phyloP scores from a whole-genome alignment of 1,140 invertebrate genomes.

The Spodoptera frugiperda region DNA sequence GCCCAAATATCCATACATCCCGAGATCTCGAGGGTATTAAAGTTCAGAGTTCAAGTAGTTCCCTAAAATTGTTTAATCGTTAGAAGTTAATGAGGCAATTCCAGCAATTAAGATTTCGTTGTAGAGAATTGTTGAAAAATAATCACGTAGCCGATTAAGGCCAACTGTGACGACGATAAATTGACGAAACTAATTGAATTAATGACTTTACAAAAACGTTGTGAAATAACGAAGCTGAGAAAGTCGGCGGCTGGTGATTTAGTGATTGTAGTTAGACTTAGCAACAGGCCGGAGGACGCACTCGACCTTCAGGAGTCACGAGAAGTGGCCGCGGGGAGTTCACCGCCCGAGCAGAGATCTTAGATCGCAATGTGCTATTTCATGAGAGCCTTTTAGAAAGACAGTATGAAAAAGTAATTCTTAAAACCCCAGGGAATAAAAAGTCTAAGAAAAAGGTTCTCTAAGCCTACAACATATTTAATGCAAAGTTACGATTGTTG shows the following conservation, averaged over 20 bases:
- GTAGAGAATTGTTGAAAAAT: constrained; percentile 38
- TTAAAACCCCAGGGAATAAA: no score
- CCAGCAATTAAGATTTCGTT: constrained; percentile 37
- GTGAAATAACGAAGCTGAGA: constrained; percentile 1
- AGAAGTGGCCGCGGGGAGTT: no score
- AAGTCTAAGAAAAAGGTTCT: no score
- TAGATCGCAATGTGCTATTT: no score
- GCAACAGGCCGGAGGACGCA: neutral
- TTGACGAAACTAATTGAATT: constrained; percentile 37
- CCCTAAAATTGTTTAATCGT: constrained; percentile 26
- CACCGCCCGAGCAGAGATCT: no score
- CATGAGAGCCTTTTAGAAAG: no score
- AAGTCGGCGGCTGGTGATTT: constrained; percentile 4
- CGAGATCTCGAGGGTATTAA: neutral
- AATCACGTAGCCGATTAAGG: constrained; percentile 38
- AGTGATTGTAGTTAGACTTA: neutral
- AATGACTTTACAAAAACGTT: constrained; percentile 23
- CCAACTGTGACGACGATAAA: constrained; percentile 34
- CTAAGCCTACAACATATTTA: no score
- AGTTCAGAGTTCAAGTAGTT: constrained; percentile 22
- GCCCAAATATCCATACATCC: neutral
- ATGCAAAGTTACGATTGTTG: no score
- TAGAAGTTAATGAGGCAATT: constrained; percentile 35
- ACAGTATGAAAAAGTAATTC: no score
- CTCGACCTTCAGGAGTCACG: no score